A percentile compares a stretch with the other conserved stretches of the same genome.
phyloP scores from a whole-genome alignment of 2,888 invertebrate species.

The Creontiades dilutus region DNA sequence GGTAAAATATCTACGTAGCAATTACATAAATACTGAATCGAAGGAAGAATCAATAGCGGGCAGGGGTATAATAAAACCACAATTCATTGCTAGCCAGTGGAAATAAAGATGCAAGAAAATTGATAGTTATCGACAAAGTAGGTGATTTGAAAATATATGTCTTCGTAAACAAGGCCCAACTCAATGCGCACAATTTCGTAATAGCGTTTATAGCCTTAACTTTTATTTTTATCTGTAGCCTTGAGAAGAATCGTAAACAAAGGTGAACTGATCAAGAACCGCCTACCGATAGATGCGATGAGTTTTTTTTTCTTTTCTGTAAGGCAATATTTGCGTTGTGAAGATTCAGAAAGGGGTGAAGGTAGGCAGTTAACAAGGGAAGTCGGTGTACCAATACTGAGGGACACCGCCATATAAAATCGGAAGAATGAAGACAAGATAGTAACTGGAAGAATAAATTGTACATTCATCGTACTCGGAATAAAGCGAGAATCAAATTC shows the following conservation, averaged over 20 bases:
- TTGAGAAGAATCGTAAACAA: slow-evolving; percentile 36
- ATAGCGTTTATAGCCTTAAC: slow-evolving; percentile 26
- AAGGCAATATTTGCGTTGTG: slow-evolving; percentile 19
- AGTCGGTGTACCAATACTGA: slow-evolving; percentile 4
- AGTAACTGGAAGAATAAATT: too few species aligned
- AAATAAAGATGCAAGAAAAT: neutral
- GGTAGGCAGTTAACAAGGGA: slow-evolving; percentile 21
- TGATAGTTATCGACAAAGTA: slow-evolving; percentile 6
- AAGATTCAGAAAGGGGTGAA: neutral
- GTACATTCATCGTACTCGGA: too few species aligned
- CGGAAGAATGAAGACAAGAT: too few species aligned
- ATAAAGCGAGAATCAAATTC: neutral
- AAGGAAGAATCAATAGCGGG: too few species aligned
- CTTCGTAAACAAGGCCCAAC: neutral
- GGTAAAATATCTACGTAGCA: too few species aligned
- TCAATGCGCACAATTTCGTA: neutral
- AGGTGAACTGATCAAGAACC: slow-evolving; percentile 18
- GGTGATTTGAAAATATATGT: neutral
- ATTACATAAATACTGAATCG: too few species aligned
- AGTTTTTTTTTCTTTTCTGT: neutral
- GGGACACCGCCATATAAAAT: neutral
- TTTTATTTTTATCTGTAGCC: slow-evolving; percentile 45
- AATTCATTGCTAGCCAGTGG: too few species aligned
- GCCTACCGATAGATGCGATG: neutral
- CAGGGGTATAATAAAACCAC: too few species aligned